Conservation (phyloP, 53 echinoderm and acorn worm species). For the Luidia sarsii region DNA sequence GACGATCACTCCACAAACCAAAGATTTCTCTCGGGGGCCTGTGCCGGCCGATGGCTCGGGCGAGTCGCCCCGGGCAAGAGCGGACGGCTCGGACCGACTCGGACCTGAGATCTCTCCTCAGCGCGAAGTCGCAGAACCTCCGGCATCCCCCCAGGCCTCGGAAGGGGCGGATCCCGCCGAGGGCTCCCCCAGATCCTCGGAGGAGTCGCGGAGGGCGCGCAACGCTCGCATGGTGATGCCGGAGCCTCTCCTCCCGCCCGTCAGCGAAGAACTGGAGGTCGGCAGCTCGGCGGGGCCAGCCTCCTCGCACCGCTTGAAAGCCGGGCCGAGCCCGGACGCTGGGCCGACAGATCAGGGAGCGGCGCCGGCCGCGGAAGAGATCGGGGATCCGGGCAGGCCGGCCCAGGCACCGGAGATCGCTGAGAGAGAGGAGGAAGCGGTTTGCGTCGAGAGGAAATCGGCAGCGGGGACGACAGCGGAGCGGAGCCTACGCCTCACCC, state of each 20-base stretch:
- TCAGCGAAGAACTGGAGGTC: constrained; percentile 44
- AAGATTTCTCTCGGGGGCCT: constrained; percentile 5
- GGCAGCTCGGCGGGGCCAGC: not conserved
- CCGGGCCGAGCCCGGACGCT: not conserved
- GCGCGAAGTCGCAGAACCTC: not conserved
- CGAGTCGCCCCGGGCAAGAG: not conserved
- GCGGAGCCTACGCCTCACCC: constrained; percentile 2
- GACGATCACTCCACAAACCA: not conserved
- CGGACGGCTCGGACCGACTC: not conserved
- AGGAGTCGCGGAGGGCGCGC: constrained; percentile 27
- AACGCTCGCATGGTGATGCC: constrained; percentile 58
- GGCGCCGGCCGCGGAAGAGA: not conserved
- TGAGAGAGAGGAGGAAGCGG: not conserved
- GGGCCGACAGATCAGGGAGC: not conserved
- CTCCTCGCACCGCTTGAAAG: not conserved
- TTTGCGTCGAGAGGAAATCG: not conserved
- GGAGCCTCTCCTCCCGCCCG: constrained; percentile 39
- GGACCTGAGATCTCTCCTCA: not conserved
- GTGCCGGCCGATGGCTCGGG: not conserved
- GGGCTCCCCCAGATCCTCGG: not conserved
- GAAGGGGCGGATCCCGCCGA: not conserved
- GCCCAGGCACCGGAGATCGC: not conserved
- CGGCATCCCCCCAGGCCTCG: not conserved
- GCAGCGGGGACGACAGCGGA: constrained; percentile 1
- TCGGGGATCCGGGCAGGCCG: not conserved